Conservation (phyloP, 2,888 invertebrate species). For the Biston stratarius region DNA sequence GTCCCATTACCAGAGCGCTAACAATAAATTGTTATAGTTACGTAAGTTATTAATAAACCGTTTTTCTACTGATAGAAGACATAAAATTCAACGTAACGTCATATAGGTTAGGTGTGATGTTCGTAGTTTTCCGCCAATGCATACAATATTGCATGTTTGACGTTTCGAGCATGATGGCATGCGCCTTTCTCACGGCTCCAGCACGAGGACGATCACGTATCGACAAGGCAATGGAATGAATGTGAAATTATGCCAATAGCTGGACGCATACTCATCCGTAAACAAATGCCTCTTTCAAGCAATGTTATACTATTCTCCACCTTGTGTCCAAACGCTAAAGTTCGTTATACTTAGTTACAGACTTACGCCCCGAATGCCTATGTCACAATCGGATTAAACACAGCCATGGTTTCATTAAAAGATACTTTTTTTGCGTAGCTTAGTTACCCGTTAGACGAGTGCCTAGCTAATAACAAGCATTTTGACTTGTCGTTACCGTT, state of each 20-base stretch:
- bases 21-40: background rate
- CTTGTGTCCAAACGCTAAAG: conserved; percentile 38
- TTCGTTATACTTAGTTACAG: conserved; percentile 9
- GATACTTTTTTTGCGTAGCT: conserved; percentile 41
- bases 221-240: conserved; percentile 60
- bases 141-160: conserved; percentile 51
- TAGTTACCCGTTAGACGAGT: conserved; percentile 31
- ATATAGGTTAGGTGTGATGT: conserved; percentile 24
- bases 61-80: conserved; percentile 13
- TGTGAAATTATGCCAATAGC: conserved; percentile 72
- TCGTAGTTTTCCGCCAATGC: conserved; percentile 27
- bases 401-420: conserved; percentile 40
- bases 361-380: conserved; percentile 26
- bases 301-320: conserved; percentile 37
- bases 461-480: conserved; percentile 43
- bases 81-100: conserved; percentile 22
- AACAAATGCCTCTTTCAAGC: conserved; percentile 32
- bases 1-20: background rate
- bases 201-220: conserved; percentile 62
- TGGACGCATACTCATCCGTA: conserved; percentile 51
- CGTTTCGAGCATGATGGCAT: conserved; percentile 60
- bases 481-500: conserved; percentile 44
- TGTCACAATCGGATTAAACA: conserved; percentile 41
- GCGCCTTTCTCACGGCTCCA: conserved; percentile 77
- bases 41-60: conserved; percentile 2